A percentile compares a stretch with the other conserved stretches of the same genome.
These are phyloP conservation scores for Excalfactoria chinensis DNA, from an alignment of 2,113 vertebrate genomes.

Conservation along the genomic window DNA sequence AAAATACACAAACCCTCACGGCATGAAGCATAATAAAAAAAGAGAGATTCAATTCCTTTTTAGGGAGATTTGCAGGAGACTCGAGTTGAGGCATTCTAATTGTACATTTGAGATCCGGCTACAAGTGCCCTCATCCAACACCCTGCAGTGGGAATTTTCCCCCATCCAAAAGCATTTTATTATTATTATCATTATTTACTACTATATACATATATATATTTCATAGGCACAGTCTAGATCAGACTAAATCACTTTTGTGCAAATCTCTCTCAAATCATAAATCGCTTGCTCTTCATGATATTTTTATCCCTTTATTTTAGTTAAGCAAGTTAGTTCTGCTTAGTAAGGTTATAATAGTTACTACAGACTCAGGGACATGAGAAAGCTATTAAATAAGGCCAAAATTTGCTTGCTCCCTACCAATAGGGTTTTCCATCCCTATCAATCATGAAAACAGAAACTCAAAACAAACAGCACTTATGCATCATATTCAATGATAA, in stretches of 20 bases:
- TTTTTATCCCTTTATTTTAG: not conserved
- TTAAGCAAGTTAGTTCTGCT: not conserved
- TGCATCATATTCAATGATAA: not conserved
- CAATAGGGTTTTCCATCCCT: not conserved
- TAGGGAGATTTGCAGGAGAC: not conserved
- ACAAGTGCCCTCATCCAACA: not conserved
- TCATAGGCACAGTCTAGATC: not conserved
- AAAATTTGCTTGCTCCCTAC: not conserved
- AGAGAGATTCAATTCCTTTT: not conserved
- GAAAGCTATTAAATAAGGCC: not conserved
- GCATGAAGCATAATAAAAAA: not conserved
- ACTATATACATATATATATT: not conserved
- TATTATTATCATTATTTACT: too few species aligned
- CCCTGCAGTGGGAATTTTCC: not conserved
- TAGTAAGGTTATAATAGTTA: not conserved
- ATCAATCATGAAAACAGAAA: not conserved
- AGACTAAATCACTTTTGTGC: not conserved
- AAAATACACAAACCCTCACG: rapidly evolving
- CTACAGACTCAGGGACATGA: rapidly evolving
- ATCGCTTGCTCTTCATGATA: not conserved
- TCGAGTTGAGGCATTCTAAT: not conserved
- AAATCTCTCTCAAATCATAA: not conserved
- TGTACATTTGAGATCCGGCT: not conserved
- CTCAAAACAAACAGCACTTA: not conserved
- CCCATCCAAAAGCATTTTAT: not conserved